phyloP scores from a whole-genome alignment of 2,888 invertebrate species.

The Galeruca laticollis region DNA sequence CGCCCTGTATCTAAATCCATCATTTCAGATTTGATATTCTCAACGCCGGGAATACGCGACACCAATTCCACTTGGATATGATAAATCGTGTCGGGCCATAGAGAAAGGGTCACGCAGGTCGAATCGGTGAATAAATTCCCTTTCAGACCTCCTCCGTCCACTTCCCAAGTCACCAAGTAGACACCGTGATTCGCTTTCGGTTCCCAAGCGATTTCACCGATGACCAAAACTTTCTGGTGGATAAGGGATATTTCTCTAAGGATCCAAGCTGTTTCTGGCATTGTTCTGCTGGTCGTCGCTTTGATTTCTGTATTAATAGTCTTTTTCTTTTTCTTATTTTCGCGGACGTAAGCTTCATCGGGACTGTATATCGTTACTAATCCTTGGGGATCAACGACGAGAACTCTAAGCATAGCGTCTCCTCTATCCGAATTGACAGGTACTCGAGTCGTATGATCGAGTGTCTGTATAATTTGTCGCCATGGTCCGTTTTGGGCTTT shows the following conservation, averaged over 20 bases:
- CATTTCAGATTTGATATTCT: constrained; percentile 74
- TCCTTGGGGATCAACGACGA: constrained; percentile 79
- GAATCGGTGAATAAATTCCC: constrained; percentile 86
- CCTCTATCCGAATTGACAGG: constrained; percentile 72
- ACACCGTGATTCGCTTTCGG: constrained; percentile 75
- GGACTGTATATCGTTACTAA: constrained; percentile 79
- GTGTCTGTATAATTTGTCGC: constrained; percentile 77
- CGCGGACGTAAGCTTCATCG: constrained; percentile 70
- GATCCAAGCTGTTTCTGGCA: constrained; percentile 72
- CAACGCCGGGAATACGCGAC: constrained; percentile 73
- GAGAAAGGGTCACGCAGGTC: constrained; percentile 80
- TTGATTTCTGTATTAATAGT: constrained; percentile 69
- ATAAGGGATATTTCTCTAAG: constrained; percentile 78
- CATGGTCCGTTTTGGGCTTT: constrained; percentile 74
- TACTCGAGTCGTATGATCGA: constrained; percentile 74
- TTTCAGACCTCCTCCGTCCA: constrained; percentile 83
- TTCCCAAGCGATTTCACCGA: constrained; percentile 81
- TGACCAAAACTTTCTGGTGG: constrained; percentile 78
- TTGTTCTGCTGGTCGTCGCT: constrained; percentile 68
- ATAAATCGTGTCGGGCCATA: constrained; percentile 86
- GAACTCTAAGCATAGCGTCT: constrained; percentile 75
- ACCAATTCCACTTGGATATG: constrained; percentile 82
- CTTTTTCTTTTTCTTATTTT: constrained; percentile 64
- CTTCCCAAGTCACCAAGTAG: constrained; percentile 87
- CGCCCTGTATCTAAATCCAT: constrained; percentile 76